Evolutionary conservation across 1,140 invertebrate species (phyloP), one percentile per base, ranked within the genome.

Genomic region (Diachasma alloeum): DNA sequence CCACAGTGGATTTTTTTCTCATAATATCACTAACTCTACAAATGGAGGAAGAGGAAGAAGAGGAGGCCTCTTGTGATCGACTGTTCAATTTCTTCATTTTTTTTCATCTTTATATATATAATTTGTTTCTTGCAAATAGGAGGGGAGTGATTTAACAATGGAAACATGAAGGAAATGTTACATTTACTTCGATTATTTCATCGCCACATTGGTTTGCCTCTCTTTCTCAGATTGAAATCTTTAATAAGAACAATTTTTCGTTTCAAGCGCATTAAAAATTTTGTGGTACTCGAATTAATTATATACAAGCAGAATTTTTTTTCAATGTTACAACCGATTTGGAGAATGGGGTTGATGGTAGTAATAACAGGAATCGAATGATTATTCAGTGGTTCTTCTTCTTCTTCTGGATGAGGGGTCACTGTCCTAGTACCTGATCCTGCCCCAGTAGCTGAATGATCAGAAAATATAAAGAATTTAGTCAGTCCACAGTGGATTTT

Each of bases 161-260:
- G 59, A 63, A 63, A 63, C 59, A 63, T 63, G 59, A 63, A 63
- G 59, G 24, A 63, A 63, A 63, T 70, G 69, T 69, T 73, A 53
- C 63, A 69, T 75, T 70, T 70, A 78, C 66, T 71, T 78, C 70
- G 70, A 72, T 76, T 75, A 63, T 15, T 42, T 73, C 70, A 67
- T 78, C 48, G 67, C 26, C 74, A 79, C 71, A 76, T 80, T 75
- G 72, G 72, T 80, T 80, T 78, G 39, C 76, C 72, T 68, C 75
- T 75, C 69, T 75, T 70, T 70, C 59, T 69, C 71, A 78, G 59
- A 80, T 80, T 81, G 72, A 80, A 84, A 82, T 75, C 80, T 80
- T 78, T 39, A 80, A 82, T 81, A 83, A 82, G 72, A 84, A 83
- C 81, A 82, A 81, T 78, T 80, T 70, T 81, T 75, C 73, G 69